A percentile compares a stretch with the other conserved stretches of the same genome.
phyloP scores from a whole-genome alignment of 2,797 vertebrate genomes.

The Coranthus polyacanthus region DNA sequence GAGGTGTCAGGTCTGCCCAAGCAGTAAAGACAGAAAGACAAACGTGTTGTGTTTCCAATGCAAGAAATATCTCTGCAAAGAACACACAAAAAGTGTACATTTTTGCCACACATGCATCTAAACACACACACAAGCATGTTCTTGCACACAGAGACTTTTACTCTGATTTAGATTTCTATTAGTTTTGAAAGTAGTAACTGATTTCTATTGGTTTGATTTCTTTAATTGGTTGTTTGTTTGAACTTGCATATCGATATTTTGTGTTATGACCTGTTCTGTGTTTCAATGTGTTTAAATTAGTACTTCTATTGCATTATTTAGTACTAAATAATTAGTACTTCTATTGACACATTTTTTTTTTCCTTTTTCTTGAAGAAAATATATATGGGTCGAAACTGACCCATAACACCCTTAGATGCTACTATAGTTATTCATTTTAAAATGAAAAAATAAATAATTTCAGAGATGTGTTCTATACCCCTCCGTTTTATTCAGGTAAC shows the following conservation, averaged over 20 bases:
- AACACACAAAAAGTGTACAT: conserved; percentile 3
- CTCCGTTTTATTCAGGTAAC: too few species aligned
- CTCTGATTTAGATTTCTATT: not conserved
- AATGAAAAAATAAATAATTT: too few species aligned
- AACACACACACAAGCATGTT: conserved; percentile 10
- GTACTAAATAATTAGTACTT: too few species aligned
- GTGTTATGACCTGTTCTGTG: not conserved
- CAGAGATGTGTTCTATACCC: too few species aligned
- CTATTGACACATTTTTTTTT: not conserved
- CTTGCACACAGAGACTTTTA: conserved; percentile 2
- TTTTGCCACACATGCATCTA: conserved; percentile 17
- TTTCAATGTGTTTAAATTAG: conserved; percentile 3
- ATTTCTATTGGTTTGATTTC: not conserved
- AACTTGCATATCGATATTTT: conserved; percentile 10
- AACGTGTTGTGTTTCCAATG: not conserved
- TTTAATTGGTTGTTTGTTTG: conserved; percentile 23
- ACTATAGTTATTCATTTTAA: too few species aligned
- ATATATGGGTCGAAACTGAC: conserved; percentile 21
- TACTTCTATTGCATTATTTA: conserved; percentile 1
- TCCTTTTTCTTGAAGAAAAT: conserved; percentile 6
- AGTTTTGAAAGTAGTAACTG: too few species aligned
- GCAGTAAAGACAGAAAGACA: conserved; percentile 15
- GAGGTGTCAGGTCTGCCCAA: conserved; percentile 24
- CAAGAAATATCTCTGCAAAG: conserved; percentile 11
- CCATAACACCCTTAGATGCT: conserved; percentile 21